phyloP scores from a whole-genome alignment of 1,140 invertebrate genomes.

The Heliconius eleuchia region DNA sequence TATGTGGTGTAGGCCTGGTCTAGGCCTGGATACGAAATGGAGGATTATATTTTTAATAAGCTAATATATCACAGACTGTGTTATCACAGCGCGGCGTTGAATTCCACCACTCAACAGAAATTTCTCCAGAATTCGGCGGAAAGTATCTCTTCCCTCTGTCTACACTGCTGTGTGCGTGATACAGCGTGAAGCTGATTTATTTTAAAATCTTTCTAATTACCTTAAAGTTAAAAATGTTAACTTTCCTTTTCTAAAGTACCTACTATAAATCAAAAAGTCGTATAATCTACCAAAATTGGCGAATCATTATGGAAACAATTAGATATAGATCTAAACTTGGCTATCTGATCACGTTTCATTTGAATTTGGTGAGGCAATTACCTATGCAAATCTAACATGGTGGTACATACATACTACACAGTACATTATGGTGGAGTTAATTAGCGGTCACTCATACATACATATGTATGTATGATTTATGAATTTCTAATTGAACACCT shows the following conservation, averaged over 20 bases:
- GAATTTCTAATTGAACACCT: constrained; percentile 4
- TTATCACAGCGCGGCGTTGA: no score
- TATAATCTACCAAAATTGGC: background rate
- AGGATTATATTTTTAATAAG: no score
- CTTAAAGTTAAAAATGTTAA: no score
- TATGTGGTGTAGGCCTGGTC: background rate
- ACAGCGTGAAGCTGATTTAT: no score
- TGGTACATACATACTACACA: background rate
- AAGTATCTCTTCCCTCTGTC: no score
- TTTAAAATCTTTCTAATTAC: no score
- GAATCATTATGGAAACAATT: background rate
- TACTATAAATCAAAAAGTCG: background rate
- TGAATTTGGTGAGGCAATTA: constrained; percentile 39
- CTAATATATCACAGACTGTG: background rate
- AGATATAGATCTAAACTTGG: constrained; percentile 28
- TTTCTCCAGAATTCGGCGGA: no score
- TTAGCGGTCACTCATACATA: constrained; percentile 3
- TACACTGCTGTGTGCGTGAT: no score
- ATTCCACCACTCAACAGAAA: no score
- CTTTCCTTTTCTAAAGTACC: background rate
- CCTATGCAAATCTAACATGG: constrained; percentile 33
- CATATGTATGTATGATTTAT: background rate
- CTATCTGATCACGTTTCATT: constrained; percentile 26
- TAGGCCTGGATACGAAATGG: background rate
- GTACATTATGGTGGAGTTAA: background rate